Base-by-base conservation (phyloP, 1,140 invertebrate species). In the Lepidurus arcticus region DNA sequence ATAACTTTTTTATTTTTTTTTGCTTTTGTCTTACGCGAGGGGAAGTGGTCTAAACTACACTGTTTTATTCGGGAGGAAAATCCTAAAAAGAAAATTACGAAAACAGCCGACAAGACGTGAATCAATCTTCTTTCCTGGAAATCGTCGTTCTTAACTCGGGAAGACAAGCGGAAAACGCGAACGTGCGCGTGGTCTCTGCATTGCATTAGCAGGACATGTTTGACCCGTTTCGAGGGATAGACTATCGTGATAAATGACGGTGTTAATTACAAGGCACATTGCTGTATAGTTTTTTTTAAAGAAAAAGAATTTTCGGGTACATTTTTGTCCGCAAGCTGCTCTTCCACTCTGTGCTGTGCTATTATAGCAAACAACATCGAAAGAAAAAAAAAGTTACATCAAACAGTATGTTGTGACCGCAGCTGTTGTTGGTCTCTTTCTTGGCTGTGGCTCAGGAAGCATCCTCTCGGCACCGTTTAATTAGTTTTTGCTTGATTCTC, bases 191-290 rank as follows among this genome's bases (percentile, higher is more conserved):
- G 16, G n/a, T 13, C 53, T 65, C 53, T 65, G 53, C 53, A 65
- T 65, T 65, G 53, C 53, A 65, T 65, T 65, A 65, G 53, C 21
- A 21, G 53, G 21, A 65, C 53, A 65, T 65, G 53, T 65, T 65
- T 65, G 53, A 65, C 53, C 53, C 21, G 53, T 65, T 65, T 4
- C 53, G 21, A 7, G 13, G 53, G 53, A 65, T 65, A 65, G 8
- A 65, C 53, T 65, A 65, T 65, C 53, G 53, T 65, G 53, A 65
- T 65, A 65, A 21, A 65, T 65, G 53, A 65, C 16, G 53, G 53
- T 10, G 21, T 65, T 65, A 65, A 65, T 65, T 65, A 65, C 53
- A 21, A n/a, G 53, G 53, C 13, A 65, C n/a, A 16, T 65, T 16
- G 13, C 53, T 65, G 53, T 7, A 65, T 0, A 21, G 13, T 65